phyloP scores from a whole-genome alignment of 2,113 vertebrate genomes.

The Lepisosteus osseus region DNA sequence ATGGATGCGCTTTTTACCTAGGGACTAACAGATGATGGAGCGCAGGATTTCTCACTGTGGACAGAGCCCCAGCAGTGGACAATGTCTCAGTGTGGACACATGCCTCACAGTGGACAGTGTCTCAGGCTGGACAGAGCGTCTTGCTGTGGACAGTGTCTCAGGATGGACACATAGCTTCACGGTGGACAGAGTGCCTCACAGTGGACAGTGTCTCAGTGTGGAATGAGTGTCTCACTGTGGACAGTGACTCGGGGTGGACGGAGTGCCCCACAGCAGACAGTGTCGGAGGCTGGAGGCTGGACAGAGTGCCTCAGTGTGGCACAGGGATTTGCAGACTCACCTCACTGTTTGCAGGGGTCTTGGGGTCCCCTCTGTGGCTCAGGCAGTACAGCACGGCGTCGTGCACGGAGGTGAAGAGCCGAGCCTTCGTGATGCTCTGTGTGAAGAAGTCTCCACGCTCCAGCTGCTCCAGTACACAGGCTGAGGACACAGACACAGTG shows the following conservation, averaged over 20 bases:
- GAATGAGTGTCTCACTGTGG: neutral
- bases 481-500: slow-evolving; percentile 44
- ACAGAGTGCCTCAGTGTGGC: neutral
- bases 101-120: no score
- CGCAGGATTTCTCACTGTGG: no score
- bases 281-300: neutral
- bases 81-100: neutral
- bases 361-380: neutral
- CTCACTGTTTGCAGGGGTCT: slow-evolving; percentile 11
- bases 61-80: neutral
- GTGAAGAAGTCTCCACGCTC: slow-evolving; percentile 81
- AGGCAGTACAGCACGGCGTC: slow-evolving; percentile 70
- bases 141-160: no score
- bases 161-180: no score
- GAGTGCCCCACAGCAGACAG: neutral
- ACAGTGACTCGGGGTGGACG: neutral
- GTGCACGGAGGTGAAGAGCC: slow-evolving; percentile 76
- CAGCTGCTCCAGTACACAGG: slow-evolving; percentile 71
- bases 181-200: neutral
- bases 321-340: slow-evolving; percentile 32
- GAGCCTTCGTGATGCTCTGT: slow-evolving; percentile 69
- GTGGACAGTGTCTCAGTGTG: neutral
- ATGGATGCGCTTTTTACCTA: no score
- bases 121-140: no score
- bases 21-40: no score